Evolutionary conservation across 2,888 invertebrate genomes (phyloP).

Genomic region (Acanthosepion lycidas): DNA sequence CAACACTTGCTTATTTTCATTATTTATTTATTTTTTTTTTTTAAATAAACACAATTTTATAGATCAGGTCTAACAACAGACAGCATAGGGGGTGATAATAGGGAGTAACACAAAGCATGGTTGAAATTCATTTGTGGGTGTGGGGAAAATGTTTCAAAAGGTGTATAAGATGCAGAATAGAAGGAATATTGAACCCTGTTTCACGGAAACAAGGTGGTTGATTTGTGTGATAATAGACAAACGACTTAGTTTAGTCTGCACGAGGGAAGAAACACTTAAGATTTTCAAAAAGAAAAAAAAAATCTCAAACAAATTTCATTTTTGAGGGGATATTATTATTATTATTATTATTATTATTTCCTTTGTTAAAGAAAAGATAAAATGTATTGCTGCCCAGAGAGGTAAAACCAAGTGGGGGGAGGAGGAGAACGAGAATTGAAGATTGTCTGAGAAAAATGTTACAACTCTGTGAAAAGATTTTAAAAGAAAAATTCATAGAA

Average conservation of each 20-base stretch:
- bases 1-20: neutral
- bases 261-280: neutral
- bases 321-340: neutral
- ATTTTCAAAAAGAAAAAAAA: neutral
- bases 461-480: neutral
- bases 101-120: neutral
- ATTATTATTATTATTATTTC: too few relatives aligned
- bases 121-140: neutral
- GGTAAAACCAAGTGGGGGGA: neutral
- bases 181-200: neutral
- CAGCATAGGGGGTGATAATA: too few relatives aligned
- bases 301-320: slow-evolving; percentile 18
- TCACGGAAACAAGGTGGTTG: neutral
- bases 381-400: slow-evolving; percentile 33
- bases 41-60: neutral
- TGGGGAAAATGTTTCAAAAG: neutral
- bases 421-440: neutral
- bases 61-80: neutral
- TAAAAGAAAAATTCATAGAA: neutral
- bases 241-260: neutral
- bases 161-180: neutral
- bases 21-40: too few relatives aligned
- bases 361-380: neutral
- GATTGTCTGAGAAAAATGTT: neutral
- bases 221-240: neutral